Percentiles rank a stretch among this genome's conserved stretches.
phyloP scores from a whole-genome alignment of 2,888 invertebrate genomes.

The Pediacus dermestoides region DNA sequence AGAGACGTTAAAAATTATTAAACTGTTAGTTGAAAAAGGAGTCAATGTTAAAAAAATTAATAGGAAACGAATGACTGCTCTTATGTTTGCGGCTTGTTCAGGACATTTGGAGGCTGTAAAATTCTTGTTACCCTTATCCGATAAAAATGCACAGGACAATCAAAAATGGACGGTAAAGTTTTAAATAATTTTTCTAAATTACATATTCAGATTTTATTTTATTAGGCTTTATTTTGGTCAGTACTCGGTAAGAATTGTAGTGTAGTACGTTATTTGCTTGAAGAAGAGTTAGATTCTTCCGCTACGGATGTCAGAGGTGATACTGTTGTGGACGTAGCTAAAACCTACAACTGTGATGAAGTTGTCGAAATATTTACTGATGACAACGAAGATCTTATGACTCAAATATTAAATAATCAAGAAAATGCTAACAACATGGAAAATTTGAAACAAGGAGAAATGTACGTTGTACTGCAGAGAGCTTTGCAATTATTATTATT shows the following conservation, averaged over 20 bases:
- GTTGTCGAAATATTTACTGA: constrained; percentile 51
- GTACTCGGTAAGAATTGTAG: constrained; percentile 56
- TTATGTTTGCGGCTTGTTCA: constrained; percentile 61
- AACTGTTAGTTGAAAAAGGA: constrained; percentile 53
- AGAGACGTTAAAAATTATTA: constrained; percentile 47
- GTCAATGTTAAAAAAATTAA: constrained; percentile 56
- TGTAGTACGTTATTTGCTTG: constrained; percentile 55
- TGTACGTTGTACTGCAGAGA: too few relatives aligned
- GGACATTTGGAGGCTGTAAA: constrained; percentile 55
- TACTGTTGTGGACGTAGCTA: constrained; percentile 55
- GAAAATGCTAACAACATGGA: too few relatives aligned
- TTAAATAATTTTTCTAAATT: constrained; percentile 9
- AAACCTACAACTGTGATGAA: constrained; percentile 51
- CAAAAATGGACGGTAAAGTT: constrained; percentile 60
- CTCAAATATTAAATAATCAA: constrained; percentile 17
- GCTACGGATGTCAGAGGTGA: constrained; percentile 54
- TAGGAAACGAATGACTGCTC: constrained; percentile 59
- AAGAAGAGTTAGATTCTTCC: constrained; percentile 52
- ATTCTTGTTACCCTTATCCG: constrained; percentile 54
- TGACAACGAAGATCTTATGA: constrained; percentile 39
- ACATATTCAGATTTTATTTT: constrained; percentile 22
- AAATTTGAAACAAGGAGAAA: constrained; percentile 21
- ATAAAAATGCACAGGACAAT: constrained; percentile 58
- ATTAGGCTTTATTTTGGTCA: constrained; percentile 64
- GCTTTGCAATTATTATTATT: background rate